Conservation (phyloP, 2,797 vertebrate genomes). For the Lepilemur septentrionalis region DNA sequence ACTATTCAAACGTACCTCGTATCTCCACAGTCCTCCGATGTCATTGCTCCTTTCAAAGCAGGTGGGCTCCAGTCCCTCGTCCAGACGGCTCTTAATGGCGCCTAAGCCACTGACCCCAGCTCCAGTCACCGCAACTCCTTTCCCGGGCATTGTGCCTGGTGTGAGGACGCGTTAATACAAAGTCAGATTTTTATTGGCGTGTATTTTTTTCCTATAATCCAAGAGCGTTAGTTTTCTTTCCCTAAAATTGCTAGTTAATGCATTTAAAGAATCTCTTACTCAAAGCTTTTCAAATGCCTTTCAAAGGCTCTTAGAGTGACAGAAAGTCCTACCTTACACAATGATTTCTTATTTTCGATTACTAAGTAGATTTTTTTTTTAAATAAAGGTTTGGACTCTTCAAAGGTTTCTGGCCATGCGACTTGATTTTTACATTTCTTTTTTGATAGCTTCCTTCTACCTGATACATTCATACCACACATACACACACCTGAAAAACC, state of each 20-base stretch:
- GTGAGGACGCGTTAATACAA: neutral
- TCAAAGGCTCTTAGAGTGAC: neutral
- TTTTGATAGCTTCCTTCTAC: neutral
- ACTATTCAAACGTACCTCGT: neutral
- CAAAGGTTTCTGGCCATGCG: neutral
- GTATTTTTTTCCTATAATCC: neutral
- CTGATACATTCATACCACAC: neutral
- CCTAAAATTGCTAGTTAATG: neutral
- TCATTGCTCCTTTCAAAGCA: conserved; percentile 25
- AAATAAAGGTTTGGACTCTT: neutral
- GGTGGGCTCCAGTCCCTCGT: neutral
- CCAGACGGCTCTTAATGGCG: neutral
- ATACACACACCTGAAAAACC: neutral
- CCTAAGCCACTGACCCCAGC: neutral
- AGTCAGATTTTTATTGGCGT: neutral
- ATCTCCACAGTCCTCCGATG: neutral
- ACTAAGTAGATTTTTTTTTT: neutral
- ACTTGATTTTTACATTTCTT: neutral
- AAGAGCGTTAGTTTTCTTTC: neutral
- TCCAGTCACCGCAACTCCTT: neutral
- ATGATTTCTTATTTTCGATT: neutral
- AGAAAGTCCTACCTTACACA: neutral
- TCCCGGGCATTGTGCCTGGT: neutral
- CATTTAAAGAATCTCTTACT: neutral
- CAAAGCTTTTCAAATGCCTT: neutral